These are phyloP conservation scores for Lethenteron camtschaticum DNA, from an alignment of 2,113 vertebrate genomes.

Conservation along the genomic window DNA sequence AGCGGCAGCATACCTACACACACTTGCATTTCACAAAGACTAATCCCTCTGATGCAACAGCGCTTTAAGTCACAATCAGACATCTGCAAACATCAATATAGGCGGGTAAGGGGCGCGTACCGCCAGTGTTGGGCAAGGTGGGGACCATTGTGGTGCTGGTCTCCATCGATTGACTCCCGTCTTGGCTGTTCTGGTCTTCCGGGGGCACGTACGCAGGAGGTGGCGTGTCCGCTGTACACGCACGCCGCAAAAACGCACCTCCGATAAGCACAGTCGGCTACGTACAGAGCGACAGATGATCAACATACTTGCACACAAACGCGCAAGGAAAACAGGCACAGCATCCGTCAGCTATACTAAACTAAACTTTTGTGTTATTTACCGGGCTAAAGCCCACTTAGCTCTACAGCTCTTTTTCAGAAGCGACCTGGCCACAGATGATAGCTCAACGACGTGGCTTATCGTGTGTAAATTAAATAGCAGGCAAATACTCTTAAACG, in stretches of 20 bases:
- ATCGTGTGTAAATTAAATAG: too few relatives aligned
- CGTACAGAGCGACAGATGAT: too few relatives aligned
- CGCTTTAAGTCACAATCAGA: not conserved
- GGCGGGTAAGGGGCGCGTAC: slow-evolving; percentile 57
- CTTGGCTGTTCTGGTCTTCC: slow-evolving; percentile 81
- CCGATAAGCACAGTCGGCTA: too few relatives aligned
- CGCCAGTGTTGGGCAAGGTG: slow-evolving; percentile 32
- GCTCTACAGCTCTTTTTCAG: too few relatives aligned
- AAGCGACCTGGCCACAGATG: too few relatives aligned
- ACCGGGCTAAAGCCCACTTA: not conserved
- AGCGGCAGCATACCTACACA: not conserved
- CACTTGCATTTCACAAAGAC: not conserved
- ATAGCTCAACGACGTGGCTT: too few relatives aligned
- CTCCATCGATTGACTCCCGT: slow-evolving; percentile 90
- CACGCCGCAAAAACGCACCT: not conserved
- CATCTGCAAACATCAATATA: slow-evolving; percentile 9
- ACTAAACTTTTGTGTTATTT: not conserved
- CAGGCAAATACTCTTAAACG: too few relatives aligned
- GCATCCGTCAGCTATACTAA: not conserved
- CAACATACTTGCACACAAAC: too few relatives aligned
- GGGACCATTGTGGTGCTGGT: slow-evolving; percentile 79
- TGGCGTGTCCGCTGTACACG: slow-evolving; percentile 49
- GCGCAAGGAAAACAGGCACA: slow-evolving; percentile 6
- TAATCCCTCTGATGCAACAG: not conserved
- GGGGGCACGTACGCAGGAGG: slow-evolving; percentile 89